phyloP scores from a whole-genome alignment of 2,797 vertebrate genomes.

The Clamator glandarius region DNA sequence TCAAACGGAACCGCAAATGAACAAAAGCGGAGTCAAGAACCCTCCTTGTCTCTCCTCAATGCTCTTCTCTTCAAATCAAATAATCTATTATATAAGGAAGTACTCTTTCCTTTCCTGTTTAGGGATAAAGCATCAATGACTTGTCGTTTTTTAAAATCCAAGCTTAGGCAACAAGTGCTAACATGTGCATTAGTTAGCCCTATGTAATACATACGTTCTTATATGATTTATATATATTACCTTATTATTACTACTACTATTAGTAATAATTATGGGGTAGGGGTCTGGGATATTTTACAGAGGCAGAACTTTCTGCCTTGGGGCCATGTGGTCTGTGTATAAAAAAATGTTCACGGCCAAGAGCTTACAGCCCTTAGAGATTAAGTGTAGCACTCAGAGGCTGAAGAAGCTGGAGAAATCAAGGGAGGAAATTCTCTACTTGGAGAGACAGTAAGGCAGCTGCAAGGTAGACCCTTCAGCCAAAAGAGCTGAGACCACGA shows the following conservation, averaged over 20 bases:
- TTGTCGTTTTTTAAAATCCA: not conserved
- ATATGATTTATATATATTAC: not conserved
- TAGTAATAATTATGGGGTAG: not conserved
- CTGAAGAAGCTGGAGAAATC: not conserved
- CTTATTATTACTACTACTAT: not conserved
- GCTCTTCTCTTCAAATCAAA: not conserved
- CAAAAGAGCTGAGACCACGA: not conserved
- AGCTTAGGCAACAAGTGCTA: not conserved
- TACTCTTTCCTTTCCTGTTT: not conserved
- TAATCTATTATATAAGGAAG: not conserved
- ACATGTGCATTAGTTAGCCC: not conserved
- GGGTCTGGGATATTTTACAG: constrained; percentile 27
- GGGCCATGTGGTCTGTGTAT: not conserved
- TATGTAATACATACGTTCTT: not conserved
- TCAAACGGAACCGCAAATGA: not conserved
- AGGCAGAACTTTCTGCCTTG: not conserved
- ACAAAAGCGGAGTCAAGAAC: not conserved
- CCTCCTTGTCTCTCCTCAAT: not conserved
- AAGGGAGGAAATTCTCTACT: not conserved
- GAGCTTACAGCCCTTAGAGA: not conserved
- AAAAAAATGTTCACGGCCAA: not conserved
- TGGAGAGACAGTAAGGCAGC: not conserved
- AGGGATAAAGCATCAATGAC: not conserved
- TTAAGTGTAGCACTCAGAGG: not conserved
- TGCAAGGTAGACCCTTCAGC: accelerated